phyloP scores from a whole-genome alignment of 1,140 invertebrate species.

The Rhopalosiphum maidis region DNA sequence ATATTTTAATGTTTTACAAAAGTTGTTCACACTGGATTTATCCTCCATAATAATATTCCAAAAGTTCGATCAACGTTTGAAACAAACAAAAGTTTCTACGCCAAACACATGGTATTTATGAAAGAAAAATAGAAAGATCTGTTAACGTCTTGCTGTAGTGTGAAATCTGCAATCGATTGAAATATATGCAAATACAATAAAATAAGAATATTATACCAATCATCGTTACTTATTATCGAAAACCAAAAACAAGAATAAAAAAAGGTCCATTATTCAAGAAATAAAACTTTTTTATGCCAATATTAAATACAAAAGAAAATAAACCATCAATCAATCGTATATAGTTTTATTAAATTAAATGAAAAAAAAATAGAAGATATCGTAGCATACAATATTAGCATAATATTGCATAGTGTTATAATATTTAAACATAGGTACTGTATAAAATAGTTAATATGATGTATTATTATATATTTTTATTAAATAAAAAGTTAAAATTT shows the following conservation, averaged over 20 bases:
- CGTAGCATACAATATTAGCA: too few species aligned
- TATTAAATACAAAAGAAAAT: background rate
- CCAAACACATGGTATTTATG: background rate
- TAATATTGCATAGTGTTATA: too few species aligned
- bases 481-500: too few species aligned
- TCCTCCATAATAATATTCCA: background rate
- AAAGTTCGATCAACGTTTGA: background rate
- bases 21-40: background rate
- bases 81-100: background rate
- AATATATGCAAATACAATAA: background rate
- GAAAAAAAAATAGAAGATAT: background rate
- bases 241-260: background rate
- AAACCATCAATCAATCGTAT: background rate
- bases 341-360: background rate
- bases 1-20: conserved; percentile 10
- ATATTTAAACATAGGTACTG: too few species aligned
- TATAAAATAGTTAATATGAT: too few species aligned
- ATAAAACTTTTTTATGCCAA: background rate
- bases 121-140: background rate
- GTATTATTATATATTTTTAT: too few species aligned
- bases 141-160: background rate
- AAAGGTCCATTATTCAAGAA: background rate
- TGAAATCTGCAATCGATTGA: background rate
- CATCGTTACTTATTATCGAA: background rate
- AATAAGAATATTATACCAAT: background rate